Base-by-base conservation (phyloP, 2,113 vertebrate species). In the Chaenocephalus aceratus region DNA sequence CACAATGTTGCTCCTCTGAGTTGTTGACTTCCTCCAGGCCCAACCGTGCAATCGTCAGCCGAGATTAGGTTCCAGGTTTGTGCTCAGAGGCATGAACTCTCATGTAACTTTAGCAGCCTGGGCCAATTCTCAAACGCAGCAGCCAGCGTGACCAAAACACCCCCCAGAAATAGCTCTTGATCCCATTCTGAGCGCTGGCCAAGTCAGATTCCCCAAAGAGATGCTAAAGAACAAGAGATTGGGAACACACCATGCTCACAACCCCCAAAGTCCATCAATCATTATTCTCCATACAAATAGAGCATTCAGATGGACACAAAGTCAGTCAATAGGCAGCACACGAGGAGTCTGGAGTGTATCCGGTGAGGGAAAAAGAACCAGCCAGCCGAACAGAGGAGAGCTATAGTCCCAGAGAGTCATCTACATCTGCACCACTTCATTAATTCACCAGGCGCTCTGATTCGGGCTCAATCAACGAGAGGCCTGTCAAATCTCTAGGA, bases 281-380 rank as follows among this genome's bases (percentile, higher is more conserved):
- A 93, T 92, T 92, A 91, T 91, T 83, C 74, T 89, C 80, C 85
- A 87, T 86, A 92, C 89, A 93, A 93, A 92, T 71, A 87, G 86
- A 83, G 89, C 91, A 86, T 93, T 93, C 84, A 94, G 75, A 87
- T 79, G 77, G 75, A 94, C 91, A 94, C 85, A 92, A 90, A 87
- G 92, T 86, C 86, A 86, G 79, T 93, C 89, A 94, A 93, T 90
- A 80, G 92, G 89, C 86, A 86, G 84, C 87, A 88, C 88, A 91
- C 60, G 83, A 93, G 90, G 88, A 92, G 91, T 93, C 92, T 93
- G 83, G 83, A 89, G 89, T 88, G 91, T 79, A 92, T 94, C 93
- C 90, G 92, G 90, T 75, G 68, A 72, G 63, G 64, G 80, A 58
- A 84, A 89, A 86, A 74, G 77, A 89, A 88, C 16, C 90, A 93